phyloP scores from a whole-genome alignment of 2,888 invertebrate genomes.

The Onchidella celtica region DNA sequence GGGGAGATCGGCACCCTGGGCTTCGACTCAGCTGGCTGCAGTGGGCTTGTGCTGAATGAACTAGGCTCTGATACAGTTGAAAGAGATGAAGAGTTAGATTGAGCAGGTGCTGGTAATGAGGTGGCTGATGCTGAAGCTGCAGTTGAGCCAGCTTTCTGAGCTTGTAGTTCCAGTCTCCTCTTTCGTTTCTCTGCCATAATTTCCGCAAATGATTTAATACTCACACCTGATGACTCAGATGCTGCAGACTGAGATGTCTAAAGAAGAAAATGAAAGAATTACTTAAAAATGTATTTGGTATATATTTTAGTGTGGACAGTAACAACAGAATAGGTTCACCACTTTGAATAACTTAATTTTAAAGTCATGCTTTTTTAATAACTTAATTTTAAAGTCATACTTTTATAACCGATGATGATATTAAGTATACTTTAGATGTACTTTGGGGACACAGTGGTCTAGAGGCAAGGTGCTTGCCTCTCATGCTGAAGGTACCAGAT shows the following conservation, averaged over 20 bases:
- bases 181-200: conserved; percentile 72
- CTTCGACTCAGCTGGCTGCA: conserved; percentile 3
- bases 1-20: conserved; percentile 51
- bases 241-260: not conserved
- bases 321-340: no score
- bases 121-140: not conserved
- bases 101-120: conserved; percentile 11
- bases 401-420: no score
- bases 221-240: conserved; percentile 35
- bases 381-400: no score
- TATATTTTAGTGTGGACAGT: no score
- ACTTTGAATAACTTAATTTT: no score
- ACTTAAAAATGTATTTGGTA: not conserved
- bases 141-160: conserved; percentile 51
- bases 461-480: no score
- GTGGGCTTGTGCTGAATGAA: conserved; percentile 30
- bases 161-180: conserved; percentile 50
- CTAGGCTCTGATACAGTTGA: not conserved
- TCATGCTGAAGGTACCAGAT: no score
- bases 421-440: no score
- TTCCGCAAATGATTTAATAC: conserved; percentile 69
- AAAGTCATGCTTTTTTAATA: no score
- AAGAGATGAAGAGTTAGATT: not conserved
- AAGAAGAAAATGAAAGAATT: not conserved
- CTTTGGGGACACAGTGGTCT: no score